Percentiles rank a stretch among this genome's conserved stretches.
Conservation (phyloP, 2,113 vertebrate species). For the Mastomys natalensis region DNA sequence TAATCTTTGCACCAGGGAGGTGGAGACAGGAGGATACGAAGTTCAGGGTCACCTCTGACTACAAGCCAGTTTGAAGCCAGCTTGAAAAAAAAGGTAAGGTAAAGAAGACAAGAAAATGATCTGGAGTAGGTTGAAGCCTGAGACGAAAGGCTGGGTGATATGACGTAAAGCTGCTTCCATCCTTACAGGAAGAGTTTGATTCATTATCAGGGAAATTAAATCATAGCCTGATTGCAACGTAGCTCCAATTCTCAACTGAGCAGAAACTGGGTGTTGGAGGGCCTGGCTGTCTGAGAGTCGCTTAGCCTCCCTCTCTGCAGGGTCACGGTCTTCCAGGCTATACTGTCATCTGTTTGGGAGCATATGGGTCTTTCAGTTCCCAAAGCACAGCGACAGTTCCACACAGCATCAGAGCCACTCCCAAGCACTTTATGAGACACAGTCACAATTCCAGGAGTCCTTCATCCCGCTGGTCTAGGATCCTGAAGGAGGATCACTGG, state of each 20-base stretch:
- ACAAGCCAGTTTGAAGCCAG: background rate
- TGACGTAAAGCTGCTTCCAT: background rate
- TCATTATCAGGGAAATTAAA: background rate
- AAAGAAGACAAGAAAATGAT: background rate
- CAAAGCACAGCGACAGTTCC: background rate
- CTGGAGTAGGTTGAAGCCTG: background rate
- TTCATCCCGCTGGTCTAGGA: background rate
- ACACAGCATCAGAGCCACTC: background rate
- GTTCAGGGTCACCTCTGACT: background rate
- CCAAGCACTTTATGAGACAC: background rate
- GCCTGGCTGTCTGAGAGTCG: background rate
- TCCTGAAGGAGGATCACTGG: background rate
- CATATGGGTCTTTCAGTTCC: background rate
- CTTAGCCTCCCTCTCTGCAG: too few relatives aligned
- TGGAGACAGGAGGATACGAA: background rate
- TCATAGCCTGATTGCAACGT: background rate
- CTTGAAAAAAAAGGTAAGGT: background rate
- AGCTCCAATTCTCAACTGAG: background rate
- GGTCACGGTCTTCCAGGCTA: background rate
- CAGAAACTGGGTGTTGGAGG: background rate
- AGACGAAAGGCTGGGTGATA: background rate
- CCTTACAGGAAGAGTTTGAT: background rate
- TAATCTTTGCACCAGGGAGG: background rate
- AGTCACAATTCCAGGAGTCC: background rate
- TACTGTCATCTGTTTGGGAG: background rate